Conservation (phyloP, 2,113 vertebrate species). For the Xenopus laevis region DNA sequence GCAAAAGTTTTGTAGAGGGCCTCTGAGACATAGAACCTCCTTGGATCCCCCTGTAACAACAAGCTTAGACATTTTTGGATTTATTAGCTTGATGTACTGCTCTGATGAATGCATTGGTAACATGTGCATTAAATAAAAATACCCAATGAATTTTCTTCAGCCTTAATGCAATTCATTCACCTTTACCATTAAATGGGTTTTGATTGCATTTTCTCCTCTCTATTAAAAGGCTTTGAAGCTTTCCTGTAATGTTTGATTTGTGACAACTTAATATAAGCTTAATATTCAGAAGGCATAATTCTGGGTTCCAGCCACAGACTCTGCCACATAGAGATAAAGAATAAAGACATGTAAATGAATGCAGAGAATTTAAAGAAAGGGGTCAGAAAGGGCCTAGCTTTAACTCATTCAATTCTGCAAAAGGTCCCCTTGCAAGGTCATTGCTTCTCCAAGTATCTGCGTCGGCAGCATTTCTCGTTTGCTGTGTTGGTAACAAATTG, state of each 20-base stretch:
- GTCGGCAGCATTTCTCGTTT: no score
- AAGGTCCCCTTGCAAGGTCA: no score
- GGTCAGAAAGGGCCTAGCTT: conserved; percentile 20
- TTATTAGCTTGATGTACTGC: no score
- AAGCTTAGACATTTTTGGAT: no score
- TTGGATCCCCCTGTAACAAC: no score
- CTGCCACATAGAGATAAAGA: conserved; percentile 39
- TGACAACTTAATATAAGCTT: conserved; percentile 43
- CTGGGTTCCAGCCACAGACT: conserved; percentile 24
- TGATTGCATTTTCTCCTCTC: neutral
- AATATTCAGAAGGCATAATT: conserved; percentile 39
- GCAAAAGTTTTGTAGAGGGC: no score
- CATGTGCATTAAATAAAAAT: no score
- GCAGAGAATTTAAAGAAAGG: conserved; percentile 19
- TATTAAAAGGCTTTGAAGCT: conserved; percentile 9
- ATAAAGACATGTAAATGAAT: conserved; percentile 36
- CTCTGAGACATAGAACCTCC: no score
- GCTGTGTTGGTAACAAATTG: no score
- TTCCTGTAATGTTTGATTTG: conserved; percentile 35
- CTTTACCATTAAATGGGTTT: neutral
- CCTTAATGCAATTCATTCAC: neutral
- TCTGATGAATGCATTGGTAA: no score
- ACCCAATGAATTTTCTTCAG: no score
- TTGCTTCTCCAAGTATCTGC: no score
- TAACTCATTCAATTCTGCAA: conserved; percentile 1